Base-by-base conservation (phyloP, 2,888 invertebrate species). In the Morpho achilles region DNA sequence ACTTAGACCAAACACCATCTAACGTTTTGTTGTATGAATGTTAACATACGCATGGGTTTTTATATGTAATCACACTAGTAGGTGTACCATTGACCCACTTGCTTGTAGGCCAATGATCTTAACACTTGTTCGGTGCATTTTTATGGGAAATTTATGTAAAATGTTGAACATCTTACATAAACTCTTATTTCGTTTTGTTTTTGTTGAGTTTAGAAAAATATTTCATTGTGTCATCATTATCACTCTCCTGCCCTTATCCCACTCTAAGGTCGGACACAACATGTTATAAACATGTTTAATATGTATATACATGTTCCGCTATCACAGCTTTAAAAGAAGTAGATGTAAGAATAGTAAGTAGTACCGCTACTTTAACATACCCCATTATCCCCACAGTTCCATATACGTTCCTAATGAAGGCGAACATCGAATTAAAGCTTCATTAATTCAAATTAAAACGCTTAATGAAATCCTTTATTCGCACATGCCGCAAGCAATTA, bases 1-100 rank as follows among this genome's bases (percentile, higher is more conserved):
- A 43, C 57, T 60, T 59, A 23, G 3, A 23, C 50, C 58, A 16
- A 6, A 40, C 55, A 32, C 32, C 32, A 43, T 55, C 62, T 62
- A 57, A 62, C 42, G 40, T 55, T 56, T 59, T 56, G 56, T 40
- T 55, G 44, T 45, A 45, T 49, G 53, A 50, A 53, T 60, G 43
- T 54, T 53, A 56, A 58, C 58, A 53, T 43, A 57, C 52, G n/a
- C 16, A 50, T 46, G 23, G 56, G 44, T 56, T 53, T 55, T 43
- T 55, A 46, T 59, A 48, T 23, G 52, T 53, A 60, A 58, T 40
- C 60, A 56, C 10, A 41, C 50, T 39, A 54, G 56, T 42, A 45
- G 32, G 66, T 67, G 68, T 71, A 73, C 73, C 74, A 79, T 77
- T 79, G 79, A 74, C 75, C 70, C 64, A 59, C 61, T 67, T 68